Conservation (phyloP, 2,888 invertebrate genomes). For the Carabus problematicus region DNA sequence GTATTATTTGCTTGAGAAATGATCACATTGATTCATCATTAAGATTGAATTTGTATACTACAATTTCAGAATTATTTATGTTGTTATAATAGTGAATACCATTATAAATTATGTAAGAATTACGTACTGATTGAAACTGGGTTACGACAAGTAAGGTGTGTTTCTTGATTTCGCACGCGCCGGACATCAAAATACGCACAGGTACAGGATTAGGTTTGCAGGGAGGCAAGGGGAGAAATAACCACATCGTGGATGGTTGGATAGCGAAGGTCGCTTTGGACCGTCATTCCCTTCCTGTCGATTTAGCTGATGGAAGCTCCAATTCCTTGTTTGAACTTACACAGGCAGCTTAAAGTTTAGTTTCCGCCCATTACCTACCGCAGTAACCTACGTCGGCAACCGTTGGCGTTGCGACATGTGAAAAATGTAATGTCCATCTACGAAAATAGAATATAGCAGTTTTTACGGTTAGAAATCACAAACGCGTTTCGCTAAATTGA, state of each 20-base stretch:
- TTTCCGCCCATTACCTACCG: constrained; percentile 27
- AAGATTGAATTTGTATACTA: too few species aligned
- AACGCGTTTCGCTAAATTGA: too few species aligned
- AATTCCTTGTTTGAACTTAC: constrained; percentile 30
- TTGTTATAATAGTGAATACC: too few species aligned
- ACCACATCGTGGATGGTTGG: too few species aligned
- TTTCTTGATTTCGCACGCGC: constrained; percentile 14
- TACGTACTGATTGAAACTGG: too few species aligned
- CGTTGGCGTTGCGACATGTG: not conserved
- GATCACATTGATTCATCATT: too few species aligned
- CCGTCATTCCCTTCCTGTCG: constrained; percentile 22
- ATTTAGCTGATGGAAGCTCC: constrained; percentile 30
- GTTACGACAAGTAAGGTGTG: constrained; percentile 10
- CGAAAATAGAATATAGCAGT: constrained; percentile 3
- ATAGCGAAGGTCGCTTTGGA: too few species aligned
- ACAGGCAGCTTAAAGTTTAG: constrained; percentile 22
- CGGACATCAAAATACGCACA: constrained; percentile 18
- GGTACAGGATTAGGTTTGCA: not conserved
- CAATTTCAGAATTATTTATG: too few species aligned
- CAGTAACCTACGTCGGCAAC: too few species aligned
- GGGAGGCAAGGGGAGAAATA: not conserved
- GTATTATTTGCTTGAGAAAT: too few species aligned
- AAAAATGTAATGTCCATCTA: constrained; percentile 18
- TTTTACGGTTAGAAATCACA: too few species aligned
- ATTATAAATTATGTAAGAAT: too few species aligned